These are phyloP conservation scores for Trichechus manatus DNA, from an alignment of 2,113 vertebrate species.

Conservation along the genomic window DNA sequence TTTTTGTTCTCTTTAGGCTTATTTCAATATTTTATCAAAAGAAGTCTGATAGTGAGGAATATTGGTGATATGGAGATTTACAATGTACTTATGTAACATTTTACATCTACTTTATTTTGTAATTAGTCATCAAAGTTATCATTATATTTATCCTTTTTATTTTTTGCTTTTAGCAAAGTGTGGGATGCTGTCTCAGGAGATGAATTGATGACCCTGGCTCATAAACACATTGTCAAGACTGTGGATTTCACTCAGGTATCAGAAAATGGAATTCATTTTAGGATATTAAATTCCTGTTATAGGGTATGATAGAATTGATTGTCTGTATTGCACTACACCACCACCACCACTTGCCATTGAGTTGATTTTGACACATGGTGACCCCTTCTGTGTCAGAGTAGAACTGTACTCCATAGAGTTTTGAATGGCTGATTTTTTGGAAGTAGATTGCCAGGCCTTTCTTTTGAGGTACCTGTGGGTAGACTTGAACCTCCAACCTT, in stretches of 20 bases:
- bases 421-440: no score
- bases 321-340: neutral
- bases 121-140: constrained; percentile 27
- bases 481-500: neutral
- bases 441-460: no score
- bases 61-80: neutral
- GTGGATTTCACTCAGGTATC: constrained; percentile 97
- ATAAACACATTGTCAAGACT: constrained; percentile 99
- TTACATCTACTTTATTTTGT: neutral
- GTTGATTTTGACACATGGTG: no score
- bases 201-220: constrained; percentile 96
- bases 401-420: no score
- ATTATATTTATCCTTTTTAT: constrained; percentile 80
- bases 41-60: neutral
- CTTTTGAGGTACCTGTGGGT: no score
- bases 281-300: neutral
- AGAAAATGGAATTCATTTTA: constrained; percentile 14
- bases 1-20: neutral
- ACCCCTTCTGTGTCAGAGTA: no score
- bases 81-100: neutral
- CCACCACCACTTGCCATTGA: neutral
- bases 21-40: constrained; percentile 20
- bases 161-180: constrained; percentile 93
- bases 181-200: constrained; percentile 99
- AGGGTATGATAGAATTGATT: neutral